Evolutionary conservation across 1,140 invertebrate species (phyloP), one percentile per base, ranked within the genome.

Genomic region (Euwallacea similis): DNA sequence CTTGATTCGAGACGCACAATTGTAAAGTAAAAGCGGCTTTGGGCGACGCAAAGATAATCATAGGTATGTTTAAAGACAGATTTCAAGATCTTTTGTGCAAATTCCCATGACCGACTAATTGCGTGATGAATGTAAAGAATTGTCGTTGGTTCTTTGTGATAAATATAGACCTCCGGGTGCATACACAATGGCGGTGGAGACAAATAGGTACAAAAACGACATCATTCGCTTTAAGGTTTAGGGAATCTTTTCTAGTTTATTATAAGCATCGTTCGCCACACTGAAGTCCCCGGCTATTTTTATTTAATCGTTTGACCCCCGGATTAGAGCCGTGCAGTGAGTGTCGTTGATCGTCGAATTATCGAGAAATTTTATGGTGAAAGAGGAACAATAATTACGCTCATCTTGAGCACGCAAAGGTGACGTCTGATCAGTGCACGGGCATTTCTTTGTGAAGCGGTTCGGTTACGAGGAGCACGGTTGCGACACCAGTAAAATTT

Each of bases 41-140:
- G 9, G 2, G 4, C 21, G 21, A 33, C 21, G 50, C n/a, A 42
- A 61, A 42, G 15, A 61, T 61, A 61, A 41, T 61, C 59, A 43
- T 43, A 58, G 10, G 21, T 21, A 15, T n/a, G 16, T 11, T 42
- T 9, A 42, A 41, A 43, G 16, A 9, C n/a, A 33, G 55, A 15
- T 58, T 58, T 61, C 10, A 42, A 16, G 42, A 61, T 42, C 11
- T 56, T 56, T 56, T 56, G 59, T 43, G 59, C 59, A 61, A 43
- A 15, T 61, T 61, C 59, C 59, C 59, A 61, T 61, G 59, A 61
- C 59, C 59, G 21, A 56, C 10, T 61, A 61, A 61, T 61, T 61
- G 59, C 21, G 21, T 43, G 55, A 50, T 50, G 46, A 50, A 13
- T 50, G 46, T 13, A 50, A 50, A 50, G 9, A 50, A 50, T 50